Evolutionary conservation across 2,113 vertebrate genomes (phyloP).

Genomic region (Daubentonia madagascariensis): DNA sequence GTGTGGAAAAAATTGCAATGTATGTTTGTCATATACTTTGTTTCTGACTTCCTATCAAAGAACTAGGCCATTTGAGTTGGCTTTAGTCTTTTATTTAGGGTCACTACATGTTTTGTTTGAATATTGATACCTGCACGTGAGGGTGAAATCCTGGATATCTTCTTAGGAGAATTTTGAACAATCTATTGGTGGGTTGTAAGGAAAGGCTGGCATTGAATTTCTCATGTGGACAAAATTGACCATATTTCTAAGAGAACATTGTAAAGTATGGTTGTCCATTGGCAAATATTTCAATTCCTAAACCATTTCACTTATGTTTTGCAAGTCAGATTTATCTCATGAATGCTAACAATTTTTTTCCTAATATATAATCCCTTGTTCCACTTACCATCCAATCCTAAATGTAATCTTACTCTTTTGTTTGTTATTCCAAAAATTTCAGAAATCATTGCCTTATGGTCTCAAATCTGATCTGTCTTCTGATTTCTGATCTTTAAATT

Average conservation of each 20-base stretch:
- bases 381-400: background rate
- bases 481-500: background rate
- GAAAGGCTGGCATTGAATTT: background rate
- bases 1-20: background rate
- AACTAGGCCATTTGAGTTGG: background rate
- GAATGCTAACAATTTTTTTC: background rate
- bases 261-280: background rate
- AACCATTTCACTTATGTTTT: background rate
- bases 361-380: background rate
- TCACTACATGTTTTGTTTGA: background rate
- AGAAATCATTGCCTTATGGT: background rate
- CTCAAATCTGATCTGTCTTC: background rate
- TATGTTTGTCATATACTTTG: background rate
- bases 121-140: background rate
- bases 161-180: background rate
- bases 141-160: background rate
- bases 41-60: background rate
- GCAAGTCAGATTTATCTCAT: background rate
- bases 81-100: background rate
- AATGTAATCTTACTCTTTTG: background rate
- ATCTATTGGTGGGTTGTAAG: background rate
- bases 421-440: background rate
- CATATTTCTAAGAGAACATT: background rate
- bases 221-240: background rate
- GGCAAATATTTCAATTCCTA: constrained; percentile 15